Evolutionary conservation across 1,140 invertebrate species (phyloP), one percentile per base, ranked within the genome.

Genomic region (Condylostylus longicornis): DNA sequence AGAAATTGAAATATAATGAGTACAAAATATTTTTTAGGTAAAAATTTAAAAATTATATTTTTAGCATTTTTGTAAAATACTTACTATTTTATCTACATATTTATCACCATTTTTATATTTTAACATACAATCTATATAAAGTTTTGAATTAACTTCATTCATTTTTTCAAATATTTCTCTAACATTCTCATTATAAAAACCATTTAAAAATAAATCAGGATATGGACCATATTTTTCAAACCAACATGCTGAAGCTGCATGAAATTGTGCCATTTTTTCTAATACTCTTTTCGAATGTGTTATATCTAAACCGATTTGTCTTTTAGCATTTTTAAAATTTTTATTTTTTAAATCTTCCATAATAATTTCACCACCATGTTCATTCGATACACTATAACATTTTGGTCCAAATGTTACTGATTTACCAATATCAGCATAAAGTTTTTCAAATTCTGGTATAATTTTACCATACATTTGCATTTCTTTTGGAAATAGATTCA

Each of bases 231-330:
- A 42, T 0, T 38, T 29, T 13, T 50, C 40, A 22, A 34, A 54
- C 1, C 39, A 42, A 4, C 50, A 38, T 2, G 69, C 58, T 0
- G 70, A 68, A 4, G 62, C 52, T 0, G 69, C 72, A 47, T 75
- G 72, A 37, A 71, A 68, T 37, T 50, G 62, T 0, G 66, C 70
- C 32, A 75, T 41, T 40, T 67, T 65, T n/a, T 59, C 51, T 8
- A 74, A 42, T 3, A 65, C 65, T 4, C 68, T 41, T 37, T 63
- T 40, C 6, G 55, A 55, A 40, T 74, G 71, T 3, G 51, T 15
- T 25, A 67, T 35, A 44, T 74, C 69, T 20, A 75, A 54, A 10
- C 70, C 70, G 18, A 42, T 22, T 10, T 66, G 55, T 27, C 70
- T 58, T 37, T 65, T 52, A 0, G 58, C 61, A 59, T 74, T 72